These are phyloP conservation scores for Boloria selene DNA, from an alignment of 2,888 invertebrate genomes.

Conservation along the genomic window DNA sequence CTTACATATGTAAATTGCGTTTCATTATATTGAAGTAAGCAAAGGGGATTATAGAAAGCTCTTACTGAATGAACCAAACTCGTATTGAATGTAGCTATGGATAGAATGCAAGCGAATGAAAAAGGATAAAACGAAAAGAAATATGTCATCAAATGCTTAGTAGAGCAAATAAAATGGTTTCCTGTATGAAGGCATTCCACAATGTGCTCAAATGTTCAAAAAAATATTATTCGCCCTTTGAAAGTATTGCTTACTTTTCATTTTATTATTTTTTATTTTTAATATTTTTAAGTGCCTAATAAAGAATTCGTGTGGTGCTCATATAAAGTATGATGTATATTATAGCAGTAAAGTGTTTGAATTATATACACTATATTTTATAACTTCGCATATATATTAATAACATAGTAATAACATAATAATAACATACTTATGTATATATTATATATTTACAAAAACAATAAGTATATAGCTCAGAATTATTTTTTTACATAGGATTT, in stretches of 20 bases:
- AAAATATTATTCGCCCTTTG: no score
- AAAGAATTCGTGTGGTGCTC: no score
- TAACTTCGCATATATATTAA: no score
- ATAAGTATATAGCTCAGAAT: no score
- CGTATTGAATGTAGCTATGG: constrained; percentile 61
- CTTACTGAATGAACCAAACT: constrained; percentile 47
- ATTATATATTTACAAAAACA: no score
- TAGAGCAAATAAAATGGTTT: constrained; percentile 71
- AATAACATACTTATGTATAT: no score
- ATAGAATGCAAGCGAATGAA: constrained; percentile 57
- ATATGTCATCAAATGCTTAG: constrained; percentile 60
- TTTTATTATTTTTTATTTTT: neutral
- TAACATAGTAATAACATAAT: no score
- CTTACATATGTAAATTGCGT: constrained; percentile 15
- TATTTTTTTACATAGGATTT: no score
- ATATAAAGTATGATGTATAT: no score
- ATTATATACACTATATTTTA: no score
- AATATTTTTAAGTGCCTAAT: neutral
- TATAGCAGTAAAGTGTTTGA: no score
- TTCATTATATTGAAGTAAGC: constrained; percentile 22
- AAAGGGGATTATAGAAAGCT: constrained; percentile 34
- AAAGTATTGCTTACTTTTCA: neutral
- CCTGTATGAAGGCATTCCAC: constrained; percentile 51
- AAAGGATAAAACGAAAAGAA: constrained; percentile 61
- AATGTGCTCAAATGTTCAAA: constrained; percentile 22